Percentiles rank a stretch among this genome's conserved stretches.
Evolutionary conservation across 2,888 invertebrate species (phyloP).

Genomic region (Ceraclea dissimilis): DNA sequence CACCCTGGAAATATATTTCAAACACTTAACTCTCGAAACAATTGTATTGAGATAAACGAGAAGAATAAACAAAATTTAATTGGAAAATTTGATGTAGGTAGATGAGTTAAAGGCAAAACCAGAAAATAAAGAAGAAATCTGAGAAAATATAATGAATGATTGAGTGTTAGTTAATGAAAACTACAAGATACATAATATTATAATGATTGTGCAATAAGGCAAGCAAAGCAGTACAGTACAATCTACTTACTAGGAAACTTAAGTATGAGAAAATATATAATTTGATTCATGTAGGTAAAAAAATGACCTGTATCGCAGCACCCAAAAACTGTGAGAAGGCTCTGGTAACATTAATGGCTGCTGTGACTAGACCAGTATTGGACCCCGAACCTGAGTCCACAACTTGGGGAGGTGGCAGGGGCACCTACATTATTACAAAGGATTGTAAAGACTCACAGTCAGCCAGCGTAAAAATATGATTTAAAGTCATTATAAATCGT

Average conservation of each 20-base stretch:
- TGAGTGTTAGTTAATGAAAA: too few species aligned
- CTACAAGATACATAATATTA: too few species aligned
- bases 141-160: too few species aligned
- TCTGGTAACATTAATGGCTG: constrained; percentile 69
- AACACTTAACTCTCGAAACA: too few species aligned
- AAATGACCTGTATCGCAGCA: constrained; percentile 59
- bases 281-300: constrained; percentile 30
- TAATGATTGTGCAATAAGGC: too few species aligned
- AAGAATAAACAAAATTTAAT: too few species aligned
- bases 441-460: not conserved
- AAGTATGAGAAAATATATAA: not conserved
- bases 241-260: too few species aligned
- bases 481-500: too few species aligned
- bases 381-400: constrained; percentile 34
- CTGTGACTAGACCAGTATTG: constrained; percentile 52
- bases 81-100: too few species aligned
- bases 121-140: too few species aligned
- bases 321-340: constrained; percentile 73
- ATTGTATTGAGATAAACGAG: not conserved
- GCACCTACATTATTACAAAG: constrained; percentile 34
- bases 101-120: too few species aligned
- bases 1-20: constrained; percentile 52
- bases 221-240: too few species aligned
- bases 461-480: not conserved
- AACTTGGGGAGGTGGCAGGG: constrained; percentile 43